Evolutionary conservation across 2,113 vertebrate genomes (phyloP), one percentile per base, ranked within the genome.

Genomic region (Nycticorax nycticorax): DNA sequence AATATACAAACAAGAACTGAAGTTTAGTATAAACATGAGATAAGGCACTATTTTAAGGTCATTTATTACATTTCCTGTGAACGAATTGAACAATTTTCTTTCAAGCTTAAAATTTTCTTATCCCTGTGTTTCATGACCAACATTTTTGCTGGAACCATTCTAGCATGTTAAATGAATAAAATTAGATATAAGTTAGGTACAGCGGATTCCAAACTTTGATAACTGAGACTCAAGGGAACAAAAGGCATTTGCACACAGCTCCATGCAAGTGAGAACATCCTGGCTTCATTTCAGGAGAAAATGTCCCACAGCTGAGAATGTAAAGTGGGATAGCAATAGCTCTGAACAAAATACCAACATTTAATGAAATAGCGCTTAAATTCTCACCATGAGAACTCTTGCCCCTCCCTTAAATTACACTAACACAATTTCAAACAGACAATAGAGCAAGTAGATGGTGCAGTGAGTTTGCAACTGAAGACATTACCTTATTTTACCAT

Each of bases 211-310:
- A 71, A 92, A 91, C 60, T 77, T 74, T 83, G 83, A 76, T 81
- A 94, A 86, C 76, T 32, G 75, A 81, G 59, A 57, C 88, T 84
- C 76, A 56, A 71, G 69, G 72, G 52, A 52, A 43, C 41, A 82
- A 89, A 92, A 91, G 41, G 56, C 68, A 95, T 88, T 59, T 84
- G 76, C 9, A 83, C 67, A 88, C 11, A 86, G 53, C 66, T 71
- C 55, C 3, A 0, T 68, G 41, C 33, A 92, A 73, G 47, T 48
- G 63, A 94, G 53, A 50, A 86, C 24, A 90, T 77, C 33, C 86
- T 93, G 79, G 88, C 79, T 95, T 83, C n/a, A 47, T 75, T 83
- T 91, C 91, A 91, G 72, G 50, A 81, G 83, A 84, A 92, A 83
- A 74, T 5, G 41, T 91, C 85, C 64, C 41, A 92, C 67, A 93